Base-by-base conservation (phyloP, 2,888 invertebrate species). In the Oscheius sp. region DNA sequence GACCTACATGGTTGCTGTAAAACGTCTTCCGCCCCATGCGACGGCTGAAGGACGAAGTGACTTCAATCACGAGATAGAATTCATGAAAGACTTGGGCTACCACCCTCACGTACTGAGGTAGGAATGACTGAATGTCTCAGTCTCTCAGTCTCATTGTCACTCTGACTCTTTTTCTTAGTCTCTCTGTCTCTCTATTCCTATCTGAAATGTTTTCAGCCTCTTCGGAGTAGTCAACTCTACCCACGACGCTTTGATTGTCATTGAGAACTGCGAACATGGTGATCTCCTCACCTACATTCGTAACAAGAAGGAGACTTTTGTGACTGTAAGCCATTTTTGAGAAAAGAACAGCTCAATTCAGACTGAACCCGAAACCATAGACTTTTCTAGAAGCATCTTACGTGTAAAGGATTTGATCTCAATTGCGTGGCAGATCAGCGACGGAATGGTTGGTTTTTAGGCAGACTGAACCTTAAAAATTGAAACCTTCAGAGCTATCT, bases 21-120 rank as follows among this genome's bases (percentile, higher is more conserved):
- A 86, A 70, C 79, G 82, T 42, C 77, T 86, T 9, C 84, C 84
- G 21, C 72, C 79, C 13, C 85, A 86, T 63, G 85, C 86, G 0
- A 77, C 81, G 33, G 81, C 84, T 5, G 77, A 79, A 37, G 79
- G 79, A 53, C 73, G 80, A 59, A 47, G 72, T 3, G 86, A 86
- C 51, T 84, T 86, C 68, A 74, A 81, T 42, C 81, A 83, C 58
- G 86, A 86, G 66, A 86, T 86, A 33, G 75, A 79, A 3, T 86
- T 86, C 65, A 86, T 86, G 86, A 86, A 86, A 62, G 59, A 75
- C 1, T 71, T 86, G 9, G 86, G 85, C 13, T 81, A 83, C 53
- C 85, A 85, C 73, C 78, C 82, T 0, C 85, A 85, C 70, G 77
- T 85, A 7, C 68, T 84, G 4, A 76, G 74, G 77, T 77, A 9